Evolutionary conservation across 2,113 vertebrate genomes (phyloP).

Genomic region (Vulpes lagopus): DNA sequence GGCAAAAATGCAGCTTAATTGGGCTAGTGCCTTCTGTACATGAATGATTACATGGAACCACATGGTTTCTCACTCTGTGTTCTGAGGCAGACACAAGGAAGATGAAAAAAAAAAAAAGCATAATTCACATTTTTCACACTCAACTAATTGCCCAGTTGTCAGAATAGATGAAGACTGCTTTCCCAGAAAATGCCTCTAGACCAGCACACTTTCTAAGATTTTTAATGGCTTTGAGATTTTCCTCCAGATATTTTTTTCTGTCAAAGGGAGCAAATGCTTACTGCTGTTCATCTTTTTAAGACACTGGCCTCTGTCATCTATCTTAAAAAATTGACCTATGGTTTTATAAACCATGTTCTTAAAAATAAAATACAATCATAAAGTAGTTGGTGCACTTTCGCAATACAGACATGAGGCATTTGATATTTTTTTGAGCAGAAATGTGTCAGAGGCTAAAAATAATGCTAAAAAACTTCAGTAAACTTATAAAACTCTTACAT

Average conservation of each 20-base stretch:
- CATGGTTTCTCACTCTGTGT: background rate
- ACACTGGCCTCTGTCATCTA: background rate
- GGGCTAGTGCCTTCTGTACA: background rate
- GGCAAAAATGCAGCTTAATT: background rate
- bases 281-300: background rate
- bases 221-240: slow-evolving; percentile 39
- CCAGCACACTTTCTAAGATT: background rate
- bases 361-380: background rate
- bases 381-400: background rate
- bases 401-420: background rate
- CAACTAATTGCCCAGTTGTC: background rate
- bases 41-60: background rate
- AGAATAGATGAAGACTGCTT: background rate
- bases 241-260: background rate
- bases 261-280: background rate
- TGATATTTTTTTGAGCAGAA: background rate
- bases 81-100: background rate
- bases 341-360: background rate
- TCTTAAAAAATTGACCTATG: background rate
- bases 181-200: background rate
- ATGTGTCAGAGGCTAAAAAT: background rate
- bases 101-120: background rate
- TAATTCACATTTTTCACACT: background rate
- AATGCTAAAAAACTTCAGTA: background rate
- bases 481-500: background rate